These are phyloP conservation scores for Drosophila santomea DNA, from an alignment of 1,140 invertebrate genomes.

Conservation along the genomic window DNA sequence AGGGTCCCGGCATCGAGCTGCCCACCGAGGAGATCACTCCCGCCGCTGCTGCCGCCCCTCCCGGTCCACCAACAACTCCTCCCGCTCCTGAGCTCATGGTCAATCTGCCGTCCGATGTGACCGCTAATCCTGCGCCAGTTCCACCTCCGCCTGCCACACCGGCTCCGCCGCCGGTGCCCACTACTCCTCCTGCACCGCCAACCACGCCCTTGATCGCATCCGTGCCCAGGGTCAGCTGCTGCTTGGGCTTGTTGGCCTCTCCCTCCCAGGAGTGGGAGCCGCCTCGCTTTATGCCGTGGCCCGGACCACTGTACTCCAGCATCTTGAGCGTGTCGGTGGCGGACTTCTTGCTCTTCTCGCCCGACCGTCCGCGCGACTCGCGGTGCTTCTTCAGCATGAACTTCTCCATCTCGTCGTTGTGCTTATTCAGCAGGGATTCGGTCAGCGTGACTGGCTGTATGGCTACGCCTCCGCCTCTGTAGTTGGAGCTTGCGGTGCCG, in stretches of 20 bases:
- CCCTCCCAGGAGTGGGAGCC: slow-evolving; percentile 87
- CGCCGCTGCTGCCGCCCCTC: background rate
- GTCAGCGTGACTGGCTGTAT: slow-evolving; percentile 86
- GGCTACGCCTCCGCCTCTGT: background rate
- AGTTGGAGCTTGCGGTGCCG: background rate
- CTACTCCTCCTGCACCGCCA: background rate
- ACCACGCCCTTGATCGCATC: background rate
- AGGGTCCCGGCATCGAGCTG: slow-evolving; percentile 15
- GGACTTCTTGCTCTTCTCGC: slow-evolving; percentile 83
- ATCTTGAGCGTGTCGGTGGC: slow-evolving; percentile 69
- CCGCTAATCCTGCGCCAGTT: background rate
- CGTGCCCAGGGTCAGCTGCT: slow-evolving; percentile 78
- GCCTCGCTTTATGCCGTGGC: slow-evolving; percentile 86
- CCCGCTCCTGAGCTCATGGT: background rate
- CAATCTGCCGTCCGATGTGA: slow-evolving; percentile 1
- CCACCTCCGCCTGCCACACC: slow-evolving; percentile 26
- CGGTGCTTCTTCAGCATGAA: slow-evolving; percentile 90
- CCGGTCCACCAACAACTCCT: background rate
- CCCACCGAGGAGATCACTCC: slow-evolving; percentile 13
- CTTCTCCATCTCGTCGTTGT: slow-evolving; percentile 92
- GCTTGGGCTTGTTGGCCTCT: slow-evolving; percentile 86
- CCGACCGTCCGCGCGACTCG: slow-evolving; percentile 87
- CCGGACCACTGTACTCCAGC: slow-evolving; percentile 81
- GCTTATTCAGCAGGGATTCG: slow-evolving; percentile 88
- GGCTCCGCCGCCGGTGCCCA: background rate